Conservation (phyloP, 2,113 vertebrate genomes). For the Lethenteron reissneri region DNA sequence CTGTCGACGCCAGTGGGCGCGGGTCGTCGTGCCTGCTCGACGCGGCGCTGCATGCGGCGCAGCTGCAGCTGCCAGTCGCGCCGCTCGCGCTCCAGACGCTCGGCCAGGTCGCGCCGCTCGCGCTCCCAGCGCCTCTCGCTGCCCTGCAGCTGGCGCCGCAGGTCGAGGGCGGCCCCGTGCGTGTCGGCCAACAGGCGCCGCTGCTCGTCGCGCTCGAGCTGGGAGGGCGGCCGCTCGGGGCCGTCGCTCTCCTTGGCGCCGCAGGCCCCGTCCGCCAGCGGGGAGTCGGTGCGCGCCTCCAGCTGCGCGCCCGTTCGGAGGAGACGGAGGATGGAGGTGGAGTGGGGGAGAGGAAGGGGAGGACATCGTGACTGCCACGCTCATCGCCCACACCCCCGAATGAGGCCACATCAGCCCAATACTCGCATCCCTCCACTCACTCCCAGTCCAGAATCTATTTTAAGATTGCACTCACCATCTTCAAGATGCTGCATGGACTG, state of each 20-base stretch:
- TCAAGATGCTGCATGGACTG: too few species aligned
- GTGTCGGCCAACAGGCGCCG: slow-evolving; percentile 28
- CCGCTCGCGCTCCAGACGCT: slow-evolving; percentile 69
- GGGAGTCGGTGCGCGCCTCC: slow-evolving; percentile 13
- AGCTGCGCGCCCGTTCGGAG: slow-evolving; percentile 7
- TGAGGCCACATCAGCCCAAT: too few species aligned
- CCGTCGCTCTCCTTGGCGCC: slow-evolving; percentile 18
- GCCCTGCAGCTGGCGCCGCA: slow-evolving; percentile 42
- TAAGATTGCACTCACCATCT: too few species aligned
- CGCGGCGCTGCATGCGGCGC: slow-evolving; percentile 82
- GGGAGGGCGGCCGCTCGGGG: slow-evolving; percentile 23
- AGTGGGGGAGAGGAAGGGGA: neutral
- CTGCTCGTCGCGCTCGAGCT: slow-evolving; percentile 30
- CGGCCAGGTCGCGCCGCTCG: slow-evolving; percentile 65
- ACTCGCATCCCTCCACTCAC: too few species aligned
- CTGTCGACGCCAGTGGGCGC: too few species aligned
- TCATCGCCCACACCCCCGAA: too few species aligned
- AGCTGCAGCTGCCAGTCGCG: slow-evolving; percentile 86
- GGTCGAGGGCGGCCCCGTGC: slow-evolving; percentile 42
- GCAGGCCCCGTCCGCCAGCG: slow-evolving; percentile 27
- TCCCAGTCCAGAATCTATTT: too few species aligned
- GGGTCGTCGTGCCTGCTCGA: slow-evolving; percentile 51
- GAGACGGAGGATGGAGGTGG: slow-evolving; percentile 4
- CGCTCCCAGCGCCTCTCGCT: slow-evolving; percentile 48
- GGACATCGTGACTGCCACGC: neutral